Conservation (phyloP, 2,888 invertebrate species). For the Podabrus alpinus region DNA sequence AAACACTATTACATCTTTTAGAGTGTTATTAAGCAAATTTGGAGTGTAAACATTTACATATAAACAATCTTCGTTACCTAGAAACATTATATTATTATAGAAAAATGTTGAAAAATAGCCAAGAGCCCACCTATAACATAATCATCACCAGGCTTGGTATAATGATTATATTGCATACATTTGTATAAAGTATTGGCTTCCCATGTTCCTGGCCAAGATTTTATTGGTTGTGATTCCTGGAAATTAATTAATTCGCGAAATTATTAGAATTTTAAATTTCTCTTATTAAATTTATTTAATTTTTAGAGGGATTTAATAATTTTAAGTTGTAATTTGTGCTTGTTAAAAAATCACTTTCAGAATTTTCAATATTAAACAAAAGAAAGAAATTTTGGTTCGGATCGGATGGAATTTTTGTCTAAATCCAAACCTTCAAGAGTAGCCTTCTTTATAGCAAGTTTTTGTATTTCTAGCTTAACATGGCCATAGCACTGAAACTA, state of each 20-base stretch:
- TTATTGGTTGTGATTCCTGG: slow-evolving; percentile 61
- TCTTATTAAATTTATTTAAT: too few relatives aligned
- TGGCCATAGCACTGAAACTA: too few relatives aligned
- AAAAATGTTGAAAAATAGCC: background rate
- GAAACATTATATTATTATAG: slow-evolving; percentile 40
- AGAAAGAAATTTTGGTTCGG: too few relatives aligned
- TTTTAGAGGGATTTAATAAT: too few relatives aligned
- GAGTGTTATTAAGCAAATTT: slow-evolving; percentile 22
- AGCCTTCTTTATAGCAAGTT: too few relatives aligned
- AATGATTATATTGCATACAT: slow-evolving; percentile 52
- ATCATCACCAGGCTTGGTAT: slow-evolving; percentile 36
- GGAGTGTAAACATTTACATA: slow-evolving; percentile 69
- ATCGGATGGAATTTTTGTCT: too few relatives aligned
- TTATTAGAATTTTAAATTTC: too few relatives aligned
- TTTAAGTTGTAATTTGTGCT: too few relatives aligned
- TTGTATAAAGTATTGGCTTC: slow-evolving; percentile 62
- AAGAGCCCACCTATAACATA: slow-evolving; percentile 34
- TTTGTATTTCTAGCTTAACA: too few relatives aligned
- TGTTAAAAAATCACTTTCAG: too few relatives aligned
- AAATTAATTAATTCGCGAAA: slow-evolving; percentile 8
- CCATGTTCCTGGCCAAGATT: slow-evolving; percentile 68
- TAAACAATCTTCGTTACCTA: slow-evolving; percentile 71
- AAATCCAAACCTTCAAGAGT: too few relatives aligned
- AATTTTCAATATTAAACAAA: too few relatives aligned
- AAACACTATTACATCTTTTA: slow-evolving; percentile 63